Evolutionary conservation across 2,888 invertebrate genomes (phyloP), one percentile per base, ranked within the genome.

Genomic region (Eledona agricola): DNA sequence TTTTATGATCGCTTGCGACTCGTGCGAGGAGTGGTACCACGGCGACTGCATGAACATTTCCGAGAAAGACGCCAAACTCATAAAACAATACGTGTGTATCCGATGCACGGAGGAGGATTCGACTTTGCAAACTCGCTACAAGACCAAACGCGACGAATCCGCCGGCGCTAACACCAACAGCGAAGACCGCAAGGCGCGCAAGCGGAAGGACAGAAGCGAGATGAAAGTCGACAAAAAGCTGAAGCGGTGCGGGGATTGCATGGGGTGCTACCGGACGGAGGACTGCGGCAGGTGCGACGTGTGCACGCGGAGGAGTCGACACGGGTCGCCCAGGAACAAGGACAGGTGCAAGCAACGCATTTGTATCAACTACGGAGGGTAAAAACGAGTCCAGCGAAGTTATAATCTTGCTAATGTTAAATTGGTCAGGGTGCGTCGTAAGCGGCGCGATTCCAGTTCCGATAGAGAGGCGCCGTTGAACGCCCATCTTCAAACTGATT

Each of bases 21-120:
- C 91, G 6, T 98, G 98, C 73, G 95, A 97, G 74, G 96, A 97
- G 77, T 98, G 98, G 97, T 98, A 95, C 72, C 98, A 98, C 71
- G 97, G 97, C 1, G 95, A 96, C 71, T 98, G 97, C 74, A 96
- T 98, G 59, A 92, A 91, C 64, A 93, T 97, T 60, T 95, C 94
- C 0, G 93, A 95, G 73, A 86, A 90, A 63, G 94, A 96, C 72
- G 92, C 97, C 0, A 94, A 93, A 69, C 85, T 88, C 61, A 97
- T 98, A 47, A 92, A 93, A 69, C 92, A 92, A 63, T 98, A 95
- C 71, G 96, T 90, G 72, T 97, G 97, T 74, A 84, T 89, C 64
- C 85, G 87, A 29, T 94, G 93, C 66, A 82, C 86, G 61, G 88
- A 90, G 64, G 90, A 92, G 69, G 92, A 94, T 74, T 86, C 93